Evolutionary conservation across 2,113 vertebrate species (phyloP), one percentile per base, ranked within the genome.

Genomic region (Mustela nigripes): DNA sequence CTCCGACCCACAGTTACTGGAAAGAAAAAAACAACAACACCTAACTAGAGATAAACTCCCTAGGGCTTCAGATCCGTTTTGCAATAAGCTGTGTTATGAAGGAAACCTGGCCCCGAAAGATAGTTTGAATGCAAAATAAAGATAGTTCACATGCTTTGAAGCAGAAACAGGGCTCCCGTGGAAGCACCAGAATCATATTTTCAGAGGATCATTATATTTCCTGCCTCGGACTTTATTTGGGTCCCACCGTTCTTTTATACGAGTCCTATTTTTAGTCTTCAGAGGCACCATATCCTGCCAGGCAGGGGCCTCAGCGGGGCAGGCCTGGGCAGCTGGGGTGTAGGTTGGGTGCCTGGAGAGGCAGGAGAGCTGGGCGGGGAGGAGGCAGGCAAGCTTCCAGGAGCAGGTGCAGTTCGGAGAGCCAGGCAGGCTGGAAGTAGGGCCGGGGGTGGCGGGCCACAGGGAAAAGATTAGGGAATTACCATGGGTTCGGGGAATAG

Each of bases 111-210:
- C 98, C 98, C 98, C 98, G 98, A 97, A 98, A 99, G 99, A 99
- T 99, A 99, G 98, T 98, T 98, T 24, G 92, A 99, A 98, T 98
- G 97, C 97, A 99, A 99, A 99, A 99, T 99, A 99, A 99, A 99
- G 97, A 98, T 98, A 99, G 97, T 98, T 98, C 98, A 95, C 95
- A 87, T 89, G 98, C 98, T 99, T 99, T 98, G 98, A 98, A 98
- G 97, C 96, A 97, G 97, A 97, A 4, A 69, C 78, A 97, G 94
- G 97, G 87, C 96, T 89, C 73, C 97, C n/a, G 92, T 95, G 97
- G 98, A 98, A 98, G 96, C 98, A 97, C 98, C 98, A 98, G 98
- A 95, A 93, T 88, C 92, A n/a, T 98, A 96, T 98, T 98, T 98
- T 98, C 98, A 95, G 96, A 98, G 98, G 90, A 85, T 97, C 98